These are phyloP conservation scores for Mastomys coucha DNA, from an alignment of 2,113 vertebrate genomes.

Conservation along the genomic window DNA sequence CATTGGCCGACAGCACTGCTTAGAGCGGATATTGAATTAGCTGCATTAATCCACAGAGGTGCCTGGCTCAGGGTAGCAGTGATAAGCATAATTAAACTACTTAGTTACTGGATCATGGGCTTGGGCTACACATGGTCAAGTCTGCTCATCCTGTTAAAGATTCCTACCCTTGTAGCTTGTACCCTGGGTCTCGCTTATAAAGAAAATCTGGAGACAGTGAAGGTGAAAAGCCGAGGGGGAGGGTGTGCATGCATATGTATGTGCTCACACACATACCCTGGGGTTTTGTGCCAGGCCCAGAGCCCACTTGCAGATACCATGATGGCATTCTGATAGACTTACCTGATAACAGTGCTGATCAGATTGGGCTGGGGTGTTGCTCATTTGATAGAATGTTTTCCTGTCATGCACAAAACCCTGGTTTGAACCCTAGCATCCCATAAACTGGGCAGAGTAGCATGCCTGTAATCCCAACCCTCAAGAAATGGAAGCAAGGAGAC, in stretches of 20 bases:
- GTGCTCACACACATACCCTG: not conserved
- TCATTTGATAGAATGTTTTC: not conserved
- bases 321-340: slow-evolving; percentile 32
- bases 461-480: not conserved
- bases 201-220: not conserved
- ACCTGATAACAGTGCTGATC: not conserved
- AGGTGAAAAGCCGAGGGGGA: not conserved
- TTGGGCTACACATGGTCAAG: slow-evolving; percentile 62
- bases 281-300: not conserved
- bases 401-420: not conserved
- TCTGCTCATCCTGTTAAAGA: slow-evolving; percentile 13
- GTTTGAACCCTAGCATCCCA: no score
- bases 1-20: slow-evolving; percentile 72
- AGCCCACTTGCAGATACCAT: not conserved
- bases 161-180: not conserved
- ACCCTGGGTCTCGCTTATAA: slow-evolving; percentile 13
- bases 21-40: slow-evolving; percentile 81
- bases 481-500: not conserved
- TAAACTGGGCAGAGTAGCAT: not conserved
- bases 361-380: not conserved
- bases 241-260: no score
- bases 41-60: slow-evolving; percentile 79
- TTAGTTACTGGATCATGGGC: slow-evolving; percentile 77
- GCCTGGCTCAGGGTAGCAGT: slow-evolving; percentile 69
- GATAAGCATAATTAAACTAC: slow-evolving; percentile 88